Percentiles rank a stretch among this genome's conserved stretches.
Conservation (phyloP, 2,113 vertebrate genomes). For the Orthonyx spaldingii region DNA sequence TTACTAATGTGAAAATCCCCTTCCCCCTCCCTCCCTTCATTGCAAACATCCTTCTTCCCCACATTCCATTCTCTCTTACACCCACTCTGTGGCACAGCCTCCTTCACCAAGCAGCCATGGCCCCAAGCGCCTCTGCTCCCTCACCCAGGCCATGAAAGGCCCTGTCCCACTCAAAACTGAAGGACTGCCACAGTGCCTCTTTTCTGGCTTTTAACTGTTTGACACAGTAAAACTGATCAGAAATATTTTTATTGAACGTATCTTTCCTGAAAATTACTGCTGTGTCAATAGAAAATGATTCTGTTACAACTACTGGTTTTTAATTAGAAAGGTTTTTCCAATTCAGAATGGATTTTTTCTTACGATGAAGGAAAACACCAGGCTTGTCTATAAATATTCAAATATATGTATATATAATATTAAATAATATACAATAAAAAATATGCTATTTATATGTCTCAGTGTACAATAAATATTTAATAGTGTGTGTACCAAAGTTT, state of each 20-base stretch:
- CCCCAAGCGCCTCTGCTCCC: not conserved
- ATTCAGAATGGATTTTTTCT: not conserved
- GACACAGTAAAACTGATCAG: not conserved
- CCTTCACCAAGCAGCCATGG: not conserved
- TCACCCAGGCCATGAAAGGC: not conserved
- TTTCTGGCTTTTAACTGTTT: not conserved
- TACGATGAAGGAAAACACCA: not conserved
- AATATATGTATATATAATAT: not conserved
- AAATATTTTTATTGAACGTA: not conserved
- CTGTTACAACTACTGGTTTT: not conserved
- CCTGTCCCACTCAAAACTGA: fast-evolving
- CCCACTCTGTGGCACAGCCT: not conserved
- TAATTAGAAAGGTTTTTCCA: not conserved
- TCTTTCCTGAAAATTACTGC: not conserved
- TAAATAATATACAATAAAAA: not conserved
- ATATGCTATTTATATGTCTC: not conserved
- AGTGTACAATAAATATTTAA: not conserved
- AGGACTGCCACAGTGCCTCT: fast-evolving
- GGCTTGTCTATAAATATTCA: not conserved
- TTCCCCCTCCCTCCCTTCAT: not conserved
- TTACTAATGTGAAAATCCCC: not conserved
- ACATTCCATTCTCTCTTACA: not conserved
- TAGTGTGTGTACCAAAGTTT: not conserved
- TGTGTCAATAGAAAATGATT: not conserved
- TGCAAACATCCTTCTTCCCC: conserved; percentile 19